Evolutionary conservation across 1,140 invertebrate species (phyloP), one percentile per base, ranked within the genome.

Genomic region (Eciton burchellii): DNA sequence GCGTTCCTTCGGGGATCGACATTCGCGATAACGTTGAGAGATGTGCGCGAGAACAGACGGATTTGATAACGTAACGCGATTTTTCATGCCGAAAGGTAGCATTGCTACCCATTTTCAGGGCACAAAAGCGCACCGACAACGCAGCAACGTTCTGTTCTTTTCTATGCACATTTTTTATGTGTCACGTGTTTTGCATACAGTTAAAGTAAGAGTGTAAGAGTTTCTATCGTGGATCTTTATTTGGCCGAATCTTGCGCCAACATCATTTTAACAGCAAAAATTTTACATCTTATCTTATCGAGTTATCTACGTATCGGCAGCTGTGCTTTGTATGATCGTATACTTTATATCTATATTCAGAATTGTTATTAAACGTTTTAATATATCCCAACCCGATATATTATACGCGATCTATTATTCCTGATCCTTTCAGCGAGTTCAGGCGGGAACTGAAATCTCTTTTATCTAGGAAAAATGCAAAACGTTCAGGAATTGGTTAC

Each of bases 141-240:
- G 35, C 24, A 45, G 41, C 12, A 45, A 54, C n/a, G 49, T 35
- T 63, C n/a, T n/a, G n/a, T n/a, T n/a, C n/a, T n/a, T n/a, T n/a
- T n/a, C n/a, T n/a, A n/a, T n/a, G n/a, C n/a, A n/a, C 54, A 41
- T 85, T 74, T 84, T 71, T 45, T 81, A 73, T 35, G 26, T 54
- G 56, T 63, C 66, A 79, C 41, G 43, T 24, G 82, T 81, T 84
- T 84, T 76, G 54, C 3, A 41, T 82, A 84, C 41, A 65, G 81
- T 83, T 84, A 84, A 81, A 87, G n/a, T 14, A 9, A 87, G 41
- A 84, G 54, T 71, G 41, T n/a, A n/a, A n/a, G n/a, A n/a, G n/a
- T 84, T 87, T 87, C 19, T 82, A 71, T 4, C 12, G 16, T 29
- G 29, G 47, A 41, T 82, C 57, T 79, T 70, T 72, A 24, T 57